Conservation (phyloP, 2,797 vertebrate species). For the Sphaeramia orbicularis region DNA sequence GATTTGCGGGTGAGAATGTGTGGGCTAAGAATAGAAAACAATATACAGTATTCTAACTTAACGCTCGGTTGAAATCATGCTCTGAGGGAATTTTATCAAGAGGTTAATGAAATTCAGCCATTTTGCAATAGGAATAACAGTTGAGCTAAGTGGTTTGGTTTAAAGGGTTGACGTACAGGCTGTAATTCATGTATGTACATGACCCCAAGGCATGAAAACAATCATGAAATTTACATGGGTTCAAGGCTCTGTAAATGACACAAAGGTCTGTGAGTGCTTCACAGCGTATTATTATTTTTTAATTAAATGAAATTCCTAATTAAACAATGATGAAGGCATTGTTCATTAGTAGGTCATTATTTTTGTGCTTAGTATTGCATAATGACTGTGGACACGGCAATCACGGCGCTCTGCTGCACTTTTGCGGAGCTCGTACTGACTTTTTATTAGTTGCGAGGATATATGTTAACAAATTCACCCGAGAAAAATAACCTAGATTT, state of each 20-base stretch:
- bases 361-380: background rate
- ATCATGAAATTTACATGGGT: conserved; percentile 1
- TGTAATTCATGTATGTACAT: conserved; percentile 5
- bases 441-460: background rate
- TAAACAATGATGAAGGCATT: background rate
- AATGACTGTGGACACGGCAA: too few relatives aligned
- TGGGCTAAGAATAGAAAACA: too few relatives aligned
- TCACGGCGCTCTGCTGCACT: too few relatives aligned
- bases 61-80: too few relatives aligned
- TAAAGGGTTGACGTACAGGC: background rate
- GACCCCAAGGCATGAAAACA: conserved; percentile 9
- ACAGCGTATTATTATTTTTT: too few relatives aligned
- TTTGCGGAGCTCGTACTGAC: background rate
- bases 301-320: too few relatives aligned
- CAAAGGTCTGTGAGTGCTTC: background rate
- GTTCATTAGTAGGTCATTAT: background rate
- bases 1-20: too few relatives aligned
- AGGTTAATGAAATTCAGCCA: too few relatives aligned
- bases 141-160: conserved; percentile 5
- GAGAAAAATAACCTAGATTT: too few relatives aligned
- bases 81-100: too few relatives aligned
- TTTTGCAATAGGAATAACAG: background rate
- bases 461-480: too few relatives aligned
- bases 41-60: too few relatives aligned
- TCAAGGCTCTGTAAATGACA: background rate